These are phyloP conservation scores for Helicorthomorpha holstii DNA, from an alignment of 1,140 invertebrate genomes.

Conservation along the genomic window DNA sequence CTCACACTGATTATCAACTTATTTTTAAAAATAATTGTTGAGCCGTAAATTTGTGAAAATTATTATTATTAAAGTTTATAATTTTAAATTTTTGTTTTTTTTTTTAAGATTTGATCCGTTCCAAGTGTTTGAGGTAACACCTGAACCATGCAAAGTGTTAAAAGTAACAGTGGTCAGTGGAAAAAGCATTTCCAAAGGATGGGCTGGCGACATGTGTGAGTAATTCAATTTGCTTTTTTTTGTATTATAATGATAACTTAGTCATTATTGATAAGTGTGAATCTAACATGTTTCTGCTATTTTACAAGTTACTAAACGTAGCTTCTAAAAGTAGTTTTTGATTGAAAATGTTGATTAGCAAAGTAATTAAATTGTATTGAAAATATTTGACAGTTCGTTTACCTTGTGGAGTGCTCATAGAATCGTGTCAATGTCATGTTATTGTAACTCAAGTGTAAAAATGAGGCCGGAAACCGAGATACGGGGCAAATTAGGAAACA, in stretches of 20 bases:
- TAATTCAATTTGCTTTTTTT: neutral
- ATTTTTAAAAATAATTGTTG: no score
- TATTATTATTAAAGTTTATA: neutral
- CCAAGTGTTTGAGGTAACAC: slow-evolving; percentile 17
- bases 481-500: slow-evolving; percentile 3
- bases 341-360: no score
- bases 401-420: no score
- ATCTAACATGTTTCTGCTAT: no score
- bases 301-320: no score
- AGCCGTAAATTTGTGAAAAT: no score
- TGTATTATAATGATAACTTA: no score
- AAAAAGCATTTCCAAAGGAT: slow-evolving; percentile 19
- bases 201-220: slow-evolving; percentile 17
- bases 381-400: no score
- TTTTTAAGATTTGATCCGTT: slow-evolving; percentile 14
- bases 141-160: slow-evolving; percentile 17
- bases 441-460: neutral
- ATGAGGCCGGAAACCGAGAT: neutral
- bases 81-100: slow-evolving; percentile 2
- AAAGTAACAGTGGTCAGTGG: slow-evolving; percentile 15
- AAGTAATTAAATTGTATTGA: no score
- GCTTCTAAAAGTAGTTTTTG: no score
- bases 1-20: no score
- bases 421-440: slow-evolving; percentile 1
- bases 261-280: no score